Evolutionary conservation across 1,140 invertebrate genomes (phyloP), one percentile per base, ranked within the genome.

Genomic region (Mercenaria mercenaria): DNA sequence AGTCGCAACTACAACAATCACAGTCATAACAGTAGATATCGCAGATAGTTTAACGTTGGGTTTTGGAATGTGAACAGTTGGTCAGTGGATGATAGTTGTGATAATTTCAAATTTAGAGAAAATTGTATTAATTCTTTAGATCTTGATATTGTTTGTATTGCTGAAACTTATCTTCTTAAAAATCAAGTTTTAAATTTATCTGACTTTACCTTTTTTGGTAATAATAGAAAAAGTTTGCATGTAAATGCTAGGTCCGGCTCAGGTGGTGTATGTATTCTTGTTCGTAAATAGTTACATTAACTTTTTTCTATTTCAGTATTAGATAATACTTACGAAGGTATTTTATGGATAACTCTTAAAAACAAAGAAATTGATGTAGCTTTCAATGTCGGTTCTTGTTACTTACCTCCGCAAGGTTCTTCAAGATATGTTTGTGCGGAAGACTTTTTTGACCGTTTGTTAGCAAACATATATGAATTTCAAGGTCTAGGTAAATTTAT

Each of bases 351-450:
- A 32, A 74, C 74, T 76, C 29, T 88, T 20, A 20, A 0, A 26
- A 26, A 69, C 26, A 88, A 91, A 50, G n/a, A 32, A 26, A 6
- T 10, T n/a, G 15, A 52, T 72, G 41, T 47, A 43, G 47, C 23
- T 91, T 43, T 87, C 37, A 47, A 26, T 50, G 11, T 85, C 67
- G 3, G 69, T 59, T n/a, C n/a, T 20, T 91, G 79, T 79, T 91
- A 88, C 59, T 41, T 91, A 26, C 90, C 90, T 2, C 85, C 90
- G 3, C 34, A 77, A 64, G 59, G 50, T 15, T 85, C 82, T 47
- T 84, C 88, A 32, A 10, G 56, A n/a, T 43, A 26, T n/a, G n/a
- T 29, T 61, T 39, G 79, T 43, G 50, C 34, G 20, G 26, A 61
- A 15, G 10, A 20, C 18, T 90, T 85, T 81, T 85, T 67, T 59